Base-by-base conservation (phyloP, 2,113 vertebrate genomes). In the Podilymbus podiceps region DNA sequence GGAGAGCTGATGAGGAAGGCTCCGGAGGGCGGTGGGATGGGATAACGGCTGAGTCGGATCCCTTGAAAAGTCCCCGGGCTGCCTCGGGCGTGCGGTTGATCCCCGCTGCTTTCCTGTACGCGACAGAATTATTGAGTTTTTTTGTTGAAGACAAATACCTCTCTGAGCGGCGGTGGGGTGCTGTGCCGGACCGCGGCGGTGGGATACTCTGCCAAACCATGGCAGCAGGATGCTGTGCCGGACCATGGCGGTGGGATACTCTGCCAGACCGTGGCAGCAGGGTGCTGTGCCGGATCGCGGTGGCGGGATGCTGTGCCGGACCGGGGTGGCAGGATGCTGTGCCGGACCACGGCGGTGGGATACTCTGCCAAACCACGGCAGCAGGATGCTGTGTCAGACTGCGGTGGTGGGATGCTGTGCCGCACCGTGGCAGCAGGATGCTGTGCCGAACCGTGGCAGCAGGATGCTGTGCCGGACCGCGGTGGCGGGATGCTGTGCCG, bases 231-330 rank as follows among this genome's bases (percentile, higher is more conserved):
- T 21, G 24, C 21, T 42, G 35, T 64, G 49, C 6, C 4, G 22
- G 28, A 2, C 8, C 18, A 3, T 6, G 20, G 24, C 6, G 15
- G 17, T 28, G 9, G 56, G 66, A 40, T 49, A 22, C 17, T 59
- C 44, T 19, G 6, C 17, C 0, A 2, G 38, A 31, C 4, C 5
- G 6, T 5, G 7, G 35, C 4, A 20, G 46, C n/a, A n/a, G n/a
- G n/a, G 16, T 49, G 42, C 7, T 8, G 13, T 15, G 12, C 28
- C 4, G 18, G 16, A 2, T 12, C 9, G 23, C 7, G 6, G 19
- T 9, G 2, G 8, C 2, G n/a, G 3, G 16, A 38, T n/a, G n/a
- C 31, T 22, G 11, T 24, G 33, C 27, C 6, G 5, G 30, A 2
- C 11, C 12, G 2, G 1, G 4, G 38, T 5, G 4, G 31, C 12